phyloP scores from a whole-genome alignment of 2,888 invertebrate genomes.

The Perizoma flavofasciatum region DNA sequence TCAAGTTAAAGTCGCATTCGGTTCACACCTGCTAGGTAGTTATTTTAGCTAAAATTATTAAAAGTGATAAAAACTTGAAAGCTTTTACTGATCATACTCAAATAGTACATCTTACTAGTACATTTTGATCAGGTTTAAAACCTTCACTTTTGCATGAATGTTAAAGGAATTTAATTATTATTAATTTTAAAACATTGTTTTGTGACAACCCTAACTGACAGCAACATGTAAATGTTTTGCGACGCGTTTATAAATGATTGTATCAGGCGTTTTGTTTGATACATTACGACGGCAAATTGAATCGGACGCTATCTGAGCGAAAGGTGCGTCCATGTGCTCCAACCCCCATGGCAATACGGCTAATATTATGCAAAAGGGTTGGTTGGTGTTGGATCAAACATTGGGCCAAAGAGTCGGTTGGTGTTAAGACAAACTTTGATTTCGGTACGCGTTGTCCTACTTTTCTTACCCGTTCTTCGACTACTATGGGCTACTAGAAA shows the following conservation, averaged over 20 bases:
- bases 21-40: too few relatives aligned
- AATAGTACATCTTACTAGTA: too few relatives aligned
- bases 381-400: background rate
- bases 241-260: constrained; percentile 80
- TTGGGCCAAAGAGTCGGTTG: background rate
- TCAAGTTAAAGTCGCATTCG: too few relatives aligned
- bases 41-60: too few relatives aligned
- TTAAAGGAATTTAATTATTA: background rate
- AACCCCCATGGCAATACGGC: constrained; percentile 16
- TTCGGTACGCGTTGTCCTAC: too few relatives aligned
- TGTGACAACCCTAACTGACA: constrained; percentile 52
- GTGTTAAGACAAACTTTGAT: too few relatives aligned
- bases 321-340: constrained; percentile 25
- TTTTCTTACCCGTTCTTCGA: too few relatives aligned
- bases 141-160: too few relatives aligned
- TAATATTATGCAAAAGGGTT: constrained; percentile 15
- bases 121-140: too few relatives aligned
- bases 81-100: too few relatives aligned
- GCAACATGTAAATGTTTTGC: constrained; percentile 67
- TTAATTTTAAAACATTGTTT: background rate
- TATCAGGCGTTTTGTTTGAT: constrained; percentile 77
- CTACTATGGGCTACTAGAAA: too few relatives aligned
- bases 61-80: too few relatives aligned
- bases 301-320: constrained; percentile 71
- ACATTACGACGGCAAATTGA: constrained; percentile 78